Percentiles rank a stretch among this genome's conserved stretches.
These are phyloP conservation scores for Xerus rutilus DNA, from an alignment of 2,797 vertebrate species.

Conservation along the genomic window DNA sequence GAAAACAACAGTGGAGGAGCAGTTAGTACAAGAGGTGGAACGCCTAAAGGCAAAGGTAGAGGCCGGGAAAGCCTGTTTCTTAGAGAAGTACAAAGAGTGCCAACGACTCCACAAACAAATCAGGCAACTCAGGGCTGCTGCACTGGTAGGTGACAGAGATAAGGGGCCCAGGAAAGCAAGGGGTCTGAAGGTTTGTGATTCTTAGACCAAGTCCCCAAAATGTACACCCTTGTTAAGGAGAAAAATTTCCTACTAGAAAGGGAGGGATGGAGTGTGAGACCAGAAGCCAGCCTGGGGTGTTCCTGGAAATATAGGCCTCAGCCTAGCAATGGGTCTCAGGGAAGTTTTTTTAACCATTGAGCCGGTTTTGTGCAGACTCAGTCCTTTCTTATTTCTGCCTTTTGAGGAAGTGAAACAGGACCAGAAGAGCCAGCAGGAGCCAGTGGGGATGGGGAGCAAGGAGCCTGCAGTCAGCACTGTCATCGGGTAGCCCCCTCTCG, in stretches of 20 bases:
- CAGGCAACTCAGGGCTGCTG: constrained; percentile 73
- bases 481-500: constrained; percentile 25
- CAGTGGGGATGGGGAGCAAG: constrained; percentile 65
- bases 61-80: constrained; percentile 76
- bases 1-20: constrained; percentile 61
- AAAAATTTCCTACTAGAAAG: neutral
- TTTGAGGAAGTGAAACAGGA: constrained; percentile 73
- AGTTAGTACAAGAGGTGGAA: constrained; percentile 76
- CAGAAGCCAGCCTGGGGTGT: neutral
- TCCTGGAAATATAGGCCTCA: neutral
- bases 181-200: neutral
- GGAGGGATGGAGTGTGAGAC: neutral
- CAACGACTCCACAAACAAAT: constrained; percentile 75
- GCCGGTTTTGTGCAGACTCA: constrained; percentile 39
- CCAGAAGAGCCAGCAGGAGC: constrained; percentile 63
- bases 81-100: constrained; percentile 81
- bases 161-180: constrained; percentile 45
- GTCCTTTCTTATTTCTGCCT: constrained; percentile 76
- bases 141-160: constrained; percentile 70
- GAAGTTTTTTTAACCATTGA: neutral
- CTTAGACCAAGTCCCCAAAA: neutral
- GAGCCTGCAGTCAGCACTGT: constrained; percentile 52
- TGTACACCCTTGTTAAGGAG: neutral
- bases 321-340: neutral
- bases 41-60: constrained; percentile 76